A percentile compares a stretch with the other conserved stretches of the same genome.
These are phyloP conservation scores for Zelleria hepariella DNA, from an alignment of 2,888 invertebrate genomes.

Conservation along the genomic window DNA sequence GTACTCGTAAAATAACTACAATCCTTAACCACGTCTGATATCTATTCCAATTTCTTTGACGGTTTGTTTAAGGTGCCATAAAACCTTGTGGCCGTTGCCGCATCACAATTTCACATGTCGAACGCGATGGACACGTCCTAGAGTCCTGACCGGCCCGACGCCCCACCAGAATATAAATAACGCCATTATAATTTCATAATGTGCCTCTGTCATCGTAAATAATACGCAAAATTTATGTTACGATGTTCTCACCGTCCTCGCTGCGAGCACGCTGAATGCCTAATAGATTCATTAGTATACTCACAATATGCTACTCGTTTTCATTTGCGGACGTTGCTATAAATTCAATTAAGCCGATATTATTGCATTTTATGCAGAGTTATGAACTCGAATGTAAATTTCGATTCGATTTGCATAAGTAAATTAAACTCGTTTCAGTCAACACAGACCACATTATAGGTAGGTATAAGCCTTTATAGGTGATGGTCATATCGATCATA, in stretches of 20 bases:
- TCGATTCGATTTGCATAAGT: conserved; percentile 48
- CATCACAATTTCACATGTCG: conserved; percentile 23
- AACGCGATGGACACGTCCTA: conserved; percentile 42
- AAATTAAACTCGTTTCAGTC: conserved; percentile 2
- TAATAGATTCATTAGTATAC: conserved; percentile 44
- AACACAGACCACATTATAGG: not conserved
- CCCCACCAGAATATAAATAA: conserved; percentile 44
- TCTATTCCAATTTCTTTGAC: not conserved
- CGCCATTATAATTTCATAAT: conserved; percentile 68
- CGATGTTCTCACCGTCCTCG: conserved; percentile 66
- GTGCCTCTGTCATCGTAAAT: conserved; percentile 67
- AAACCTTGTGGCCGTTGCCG: not conserved
- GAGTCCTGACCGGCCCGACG: conserved; percentile 28
- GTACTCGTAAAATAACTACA: too few relatives aligned
- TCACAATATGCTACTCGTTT: conserved; percentile 49
- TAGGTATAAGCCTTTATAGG: too few relatives aligned
- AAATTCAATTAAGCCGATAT: conserved; percentile 61
- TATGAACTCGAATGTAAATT: conserved; percentile 46
- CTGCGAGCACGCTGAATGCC: conserved; percentile 47
- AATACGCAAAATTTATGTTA: conserved; percentile 73
- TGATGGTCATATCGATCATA: too few relatives aligned
- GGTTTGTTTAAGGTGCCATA: not conserved
- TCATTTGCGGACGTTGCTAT: conserved; percentile 64
- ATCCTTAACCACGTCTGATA: not conserved
- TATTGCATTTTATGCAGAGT: conserved; percentile 38